Percentiles rank a stretch among this genome's conserved stretches.
Conservation (phyloP, 2,888 invertebrate species). For the Sympetrum striolatum region DNA sequence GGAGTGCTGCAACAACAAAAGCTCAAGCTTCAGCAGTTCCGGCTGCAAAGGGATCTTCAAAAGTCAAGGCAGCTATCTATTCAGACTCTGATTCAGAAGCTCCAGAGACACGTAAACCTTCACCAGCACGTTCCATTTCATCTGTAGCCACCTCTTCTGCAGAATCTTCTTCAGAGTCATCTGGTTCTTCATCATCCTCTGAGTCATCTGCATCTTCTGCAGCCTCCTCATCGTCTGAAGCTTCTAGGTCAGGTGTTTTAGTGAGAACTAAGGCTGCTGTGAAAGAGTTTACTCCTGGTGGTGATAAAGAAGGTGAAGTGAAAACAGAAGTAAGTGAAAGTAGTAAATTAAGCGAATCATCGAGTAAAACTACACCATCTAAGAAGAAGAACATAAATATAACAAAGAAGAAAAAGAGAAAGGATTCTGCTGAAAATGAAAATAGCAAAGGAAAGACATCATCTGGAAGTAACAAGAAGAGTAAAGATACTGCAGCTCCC, state of each 20-base stretch:
- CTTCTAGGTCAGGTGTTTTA: slow-evolving; percentile 49
- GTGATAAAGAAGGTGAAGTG: slow-evolving; percentile 44
- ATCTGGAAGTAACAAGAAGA: slow-evolving; percentile 55
- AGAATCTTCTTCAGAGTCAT: background rate
- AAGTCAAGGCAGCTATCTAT: slow-evolving; percentile 77
- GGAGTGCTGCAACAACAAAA: background rate
- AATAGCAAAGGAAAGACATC: slow-evolving; percentile 63
- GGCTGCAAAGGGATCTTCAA: slow-evolving; percentile 60
- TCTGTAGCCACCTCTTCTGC: slow-evolving; percentile 13
- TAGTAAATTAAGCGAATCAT: background rate
- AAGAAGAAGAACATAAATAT: slow-evolving; percentile 50
- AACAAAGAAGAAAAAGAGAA: slow-evolving; percentile 54
- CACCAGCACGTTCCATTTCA: slow-evolving; percentile 14
- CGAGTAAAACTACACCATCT: slow-evolving; percentile 41
- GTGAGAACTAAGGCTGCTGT: slow-evolving; percentile 84
- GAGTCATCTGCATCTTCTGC: slow-evolving; percentile 29
- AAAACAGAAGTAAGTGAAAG: background rate
- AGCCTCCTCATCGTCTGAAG: slow-evolving; percentile 4
- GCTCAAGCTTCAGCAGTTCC: background rate
- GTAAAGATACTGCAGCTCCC: slow-evolving; percentile 62
- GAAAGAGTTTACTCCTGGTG: slow-evolving; percentile 75
- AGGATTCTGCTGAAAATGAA: slow-evolving; percentile 58
- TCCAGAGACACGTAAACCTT: slow-evolving; percentile 47
- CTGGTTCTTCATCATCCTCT: background rate
- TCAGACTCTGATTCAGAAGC: slow-evolving; percentile 80